Evolutionary conservation across 2,113 vertebrate genomes (phyloP).

Genomic region (Onychostoma macrolepis): DNA sequence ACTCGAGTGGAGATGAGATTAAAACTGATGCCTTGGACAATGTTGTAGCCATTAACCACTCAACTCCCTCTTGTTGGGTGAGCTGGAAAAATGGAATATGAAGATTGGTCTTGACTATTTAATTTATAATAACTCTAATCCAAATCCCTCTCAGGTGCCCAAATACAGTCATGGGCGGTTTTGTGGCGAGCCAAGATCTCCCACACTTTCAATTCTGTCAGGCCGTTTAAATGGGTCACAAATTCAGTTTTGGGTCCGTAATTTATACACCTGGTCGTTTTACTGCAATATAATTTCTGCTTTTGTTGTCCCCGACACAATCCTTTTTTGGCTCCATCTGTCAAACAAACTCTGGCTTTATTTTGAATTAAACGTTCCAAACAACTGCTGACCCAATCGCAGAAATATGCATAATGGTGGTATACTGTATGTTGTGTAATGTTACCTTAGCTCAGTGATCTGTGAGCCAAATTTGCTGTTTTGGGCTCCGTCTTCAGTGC

Average conservation of each 20-base stretch:
- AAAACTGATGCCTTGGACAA: background rate
- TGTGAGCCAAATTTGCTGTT: background rate
- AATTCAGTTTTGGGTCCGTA: background rate
- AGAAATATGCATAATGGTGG: background rate
- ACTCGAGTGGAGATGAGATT: constrained; percentile 7
- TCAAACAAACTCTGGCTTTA: background rate
- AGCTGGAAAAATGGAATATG: constrained; percentile 31
- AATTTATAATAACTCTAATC: background rate
- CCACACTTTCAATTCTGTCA: constrained; percentile 37
- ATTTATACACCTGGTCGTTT: constrained; percentile 50
- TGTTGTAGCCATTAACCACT: background rate
- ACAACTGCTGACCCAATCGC: background rate
- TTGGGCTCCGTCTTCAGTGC: background rate
- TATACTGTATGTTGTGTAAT: constrained; percentile 8
- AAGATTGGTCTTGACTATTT: constrained; percentile 4
- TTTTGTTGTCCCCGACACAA: background rate
- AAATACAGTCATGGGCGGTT: background rate
- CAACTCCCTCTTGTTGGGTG: background rate
- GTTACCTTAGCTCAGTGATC: background rate
- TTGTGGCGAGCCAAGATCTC: constrained; percentile 39
- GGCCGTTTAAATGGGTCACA: background rate
- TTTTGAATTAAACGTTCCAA: background rate
- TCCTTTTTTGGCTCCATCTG: background rate
- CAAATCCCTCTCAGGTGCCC: constrained; percentile 19
- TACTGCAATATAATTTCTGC: constrained; percentile 25